These are phyloP conservation scores for Serranus cabrilla DNA, from an alignment of 2,797 vertebrate genomes.

Conservation along the genomic window DNA sequence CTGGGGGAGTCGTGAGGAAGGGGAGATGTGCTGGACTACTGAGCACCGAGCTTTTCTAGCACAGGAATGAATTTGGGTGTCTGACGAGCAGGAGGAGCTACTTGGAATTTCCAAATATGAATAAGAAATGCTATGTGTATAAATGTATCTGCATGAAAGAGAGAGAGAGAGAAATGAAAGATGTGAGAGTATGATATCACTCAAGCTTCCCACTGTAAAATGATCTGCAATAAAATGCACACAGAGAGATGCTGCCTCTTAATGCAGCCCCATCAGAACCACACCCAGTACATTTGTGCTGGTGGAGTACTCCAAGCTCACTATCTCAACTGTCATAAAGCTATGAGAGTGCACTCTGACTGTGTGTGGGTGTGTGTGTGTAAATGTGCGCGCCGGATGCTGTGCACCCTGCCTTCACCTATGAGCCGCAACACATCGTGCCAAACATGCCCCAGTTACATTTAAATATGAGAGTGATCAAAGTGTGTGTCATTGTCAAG, in stretches of 20 bases:
- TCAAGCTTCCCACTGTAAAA: slow-evolving; percentile 58
- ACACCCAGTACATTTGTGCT: slow-evolving; percentile 66
- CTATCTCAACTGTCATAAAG: slow-evolving; percentile 58
- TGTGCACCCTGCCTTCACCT: slow-evolving; percentile 42
- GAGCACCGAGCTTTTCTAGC: slow-evolving; percentile 41
- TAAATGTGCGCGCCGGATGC: slow-evolving; percentile 17
- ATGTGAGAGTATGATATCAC: slow-evolving; percentile 17
- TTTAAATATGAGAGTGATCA: slow-evolving; percentile 65
- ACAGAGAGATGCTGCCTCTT: slow-evolving; percentile 53
- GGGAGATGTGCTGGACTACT: slow-evolving; percentile 37
- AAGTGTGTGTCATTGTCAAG: slow-evolving; percentile 52
- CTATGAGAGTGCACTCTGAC: slow-evolving; percentile 26
- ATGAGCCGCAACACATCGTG: slow-evolving; percentile 32
- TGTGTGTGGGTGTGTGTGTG: not conserved
- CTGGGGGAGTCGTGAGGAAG: slow-evolving; percentile 18
- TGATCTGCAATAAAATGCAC: slow-evolving; percentile 60
- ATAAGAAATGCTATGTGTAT: slow-evolving; percentile 7
- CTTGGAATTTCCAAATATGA: slow-evolving; percentile 33
- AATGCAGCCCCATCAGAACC: slow-evolving; percentile 66
- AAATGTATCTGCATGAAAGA: not conserved
- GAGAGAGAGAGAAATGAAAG: slow-evolving; percentile 4
- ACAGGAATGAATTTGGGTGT: slow-evolving; percentile 40
- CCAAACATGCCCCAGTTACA: slow-evolving; percentile 74
- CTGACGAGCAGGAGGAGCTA: slow-evolving; percentile 26
- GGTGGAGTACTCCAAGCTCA: slow-evolving; percentile 29